Evolutionary conservation across 1,140 invertebrate species (phyloP), one percentile per base, ranked within the genome.

Genomic region (Calliphora vicina): DNA sequence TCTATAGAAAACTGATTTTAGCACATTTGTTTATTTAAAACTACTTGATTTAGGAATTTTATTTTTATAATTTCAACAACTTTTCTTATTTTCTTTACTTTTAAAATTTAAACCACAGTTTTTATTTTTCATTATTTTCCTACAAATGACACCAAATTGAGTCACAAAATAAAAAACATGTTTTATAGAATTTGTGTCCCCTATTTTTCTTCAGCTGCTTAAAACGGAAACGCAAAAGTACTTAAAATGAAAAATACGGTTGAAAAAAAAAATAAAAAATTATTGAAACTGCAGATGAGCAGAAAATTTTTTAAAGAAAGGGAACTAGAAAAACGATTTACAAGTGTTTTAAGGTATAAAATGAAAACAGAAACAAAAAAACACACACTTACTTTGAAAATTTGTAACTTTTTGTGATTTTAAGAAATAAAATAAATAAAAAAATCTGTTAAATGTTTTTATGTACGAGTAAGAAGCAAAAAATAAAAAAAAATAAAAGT

Each of bases 311-410:
- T 27, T 2, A 35, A 29, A 26, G 72, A n/a, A 35, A 35, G 27
- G 72, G 17, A 74, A 74, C 23, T 67, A 67, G 35, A 43, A 76
- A n/a, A 78, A 43, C 35, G 35, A 78, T 78, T 78, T 78, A 78
- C 74, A 78, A 78, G 35, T 78, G 74, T 67, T 67, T 67, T 67
- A 67, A 67, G 23, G 20, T 12, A 67, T 67, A 67, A 67, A n/a
- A n/a, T n/a, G n/a, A n/a, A n/a, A n/a, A n/a, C n/a, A 67, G 61
- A 67, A 23, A 23, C 23, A 67, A 9, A 67, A 25, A 20, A 5
- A 67, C 20, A 23, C 61, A 67, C 15, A 57, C 50, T n/a, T n/a
- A 57, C 50, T 57, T 67, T 67, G 20, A 23, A 57, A 67, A 67
- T 67, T 67, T 67, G 61, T 67, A 67, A 67, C 61, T 67, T 67